Evolutionary conservation across 2,113 vertebrate species (phyloP), one percentile per base, ranked within the genome.

Genomic region (Oxyruncus cristatus): DNA sequence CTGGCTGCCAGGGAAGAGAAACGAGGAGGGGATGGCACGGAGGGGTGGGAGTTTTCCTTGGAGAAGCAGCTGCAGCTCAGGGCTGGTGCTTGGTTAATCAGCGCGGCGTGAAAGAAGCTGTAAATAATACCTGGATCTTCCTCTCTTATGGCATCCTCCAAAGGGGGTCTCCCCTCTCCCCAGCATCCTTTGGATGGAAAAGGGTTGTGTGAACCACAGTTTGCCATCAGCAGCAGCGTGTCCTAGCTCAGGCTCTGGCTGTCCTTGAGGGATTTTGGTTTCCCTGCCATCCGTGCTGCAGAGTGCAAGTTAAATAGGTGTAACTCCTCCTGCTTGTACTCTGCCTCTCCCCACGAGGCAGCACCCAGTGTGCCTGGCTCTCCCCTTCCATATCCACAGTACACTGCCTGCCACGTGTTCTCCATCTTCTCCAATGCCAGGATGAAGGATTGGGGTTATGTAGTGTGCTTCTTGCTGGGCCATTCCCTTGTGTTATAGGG

Each of bases 21-120:
- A 46, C 0, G 9, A 93, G 95, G 91, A 95, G 87, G 95, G 75
- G 89, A 70, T 5, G 81, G 85, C 37, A 12, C 5, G 1, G 56
- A 85, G 32, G 77, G 85, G 67, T 79, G 92, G 89, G 79, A 92
- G 88, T 74, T 95, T 67, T 27, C 92, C 85, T 88, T 70, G 88
- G 84, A 87, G 73, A 52, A 72, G 65, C 59, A 76, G 79, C 88
- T 73, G 82, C 85, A 66, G 82, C 78, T 78, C 37, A 4, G 66
- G 44, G 83, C 83, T 81, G 93, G 67, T 4, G 50, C 68, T 88
- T 23, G 52, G 63, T 39, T 93, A 32, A 75, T 91, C 70, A 63
- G 70, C 1, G 20, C 12, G 1, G 39, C 2, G 24, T 63, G 76
- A 87, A 79, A 77, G 44, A 75, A 70, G 65, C 62, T 81, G 77